Percentiles rank a stretch among this genome's conserved stretches.
phyloP scores from a whole-genome alignment of 2,797 vertebrate species.

The Mastacembelus armatus region DNA sequence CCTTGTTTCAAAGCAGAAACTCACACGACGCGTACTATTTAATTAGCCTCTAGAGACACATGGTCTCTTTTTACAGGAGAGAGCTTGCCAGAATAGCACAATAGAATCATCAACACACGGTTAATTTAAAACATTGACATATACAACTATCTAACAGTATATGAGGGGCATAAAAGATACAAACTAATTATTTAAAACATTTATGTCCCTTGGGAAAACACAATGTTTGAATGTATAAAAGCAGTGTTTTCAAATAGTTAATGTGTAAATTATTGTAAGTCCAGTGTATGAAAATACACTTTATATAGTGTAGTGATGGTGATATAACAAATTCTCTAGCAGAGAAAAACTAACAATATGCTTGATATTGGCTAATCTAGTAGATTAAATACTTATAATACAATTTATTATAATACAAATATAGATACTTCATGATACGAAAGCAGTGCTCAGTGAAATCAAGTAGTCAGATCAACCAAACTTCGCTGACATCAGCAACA shows the following conservation, averaged over 20 bases:
- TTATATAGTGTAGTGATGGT: too few relatives aligned
- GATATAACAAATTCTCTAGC: too few relatives aligned
- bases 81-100: neutral
- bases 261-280: neutral
- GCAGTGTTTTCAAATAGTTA: neutral
- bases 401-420: too few relatives aligned
- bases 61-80: neutral
- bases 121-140: too few relatives aligned
- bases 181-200: neutral
- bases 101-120: neutral
- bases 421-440: too few relatives aligned
- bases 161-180: neutral
- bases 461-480: neutral
- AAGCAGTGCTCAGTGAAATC: too few relatives aligned
- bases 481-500: neutral
- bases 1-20: conserved; percentile 17
- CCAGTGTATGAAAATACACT: neutral
- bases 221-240: neutral
- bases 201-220: neutral
- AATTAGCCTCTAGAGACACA: neutral
- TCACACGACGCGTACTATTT: neutral
- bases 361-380: too few relatives aligned
- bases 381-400: too few relatives aligned
- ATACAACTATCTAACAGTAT: neutral
- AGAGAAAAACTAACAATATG: too few relatives aligned